These are phyloP conservation scores for Acanthurus tractus DNA, from an alignment of 2,797 vertebrate species.

Conservation along the genomic window DNA sequence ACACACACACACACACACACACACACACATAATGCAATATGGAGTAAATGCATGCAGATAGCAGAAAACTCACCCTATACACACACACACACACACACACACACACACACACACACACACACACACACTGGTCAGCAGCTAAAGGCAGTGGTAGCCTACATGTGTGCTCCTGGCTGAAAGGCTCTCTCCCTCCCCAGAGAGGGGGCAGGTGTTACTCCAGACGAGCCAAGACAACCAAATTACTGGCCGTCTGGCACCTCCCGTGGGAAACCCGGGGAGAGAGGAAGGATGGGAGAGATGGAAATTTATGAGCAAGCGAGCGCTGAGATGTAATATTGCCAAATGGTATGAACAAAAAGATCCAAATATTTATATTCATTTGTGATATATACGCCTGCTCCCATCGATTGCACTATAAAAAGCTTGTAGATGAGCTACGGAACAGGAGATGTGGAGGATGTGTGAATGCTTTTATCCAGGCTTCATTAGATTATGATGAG, in stretches of 20 bases:
- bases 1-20: constrained; percentile 21
- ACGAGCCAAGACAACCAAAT: constrained; percentile 99
- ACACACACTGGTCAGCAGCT: constrained; percentile 78
- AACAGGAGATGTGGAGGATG: constrained; percentile 35
- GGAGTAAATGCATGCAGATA: constrained; percentile 39
- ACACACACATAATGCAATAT: constrained; percentile 18
- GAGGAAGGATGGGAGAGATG: constrained; percentile 79
- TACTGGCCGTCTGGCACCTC: constrained; percentile 99
- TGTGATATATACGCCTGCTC: constrained; percentile 53
- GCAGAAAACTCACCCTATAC: not conserved
- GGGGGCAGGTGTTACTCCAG: constrained; percentile 99
- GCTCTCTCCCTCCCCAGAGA: constrained; percentile 88
- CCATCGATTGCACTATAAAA: constrained; percentile 64
- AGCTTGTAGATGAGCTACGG: constrained; percentile 53
- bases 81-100: constrained; percentile 39
- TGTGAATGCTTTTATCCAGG: constrained; percentile 57
- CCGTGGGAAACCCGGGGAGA: constrained; percentile 89
- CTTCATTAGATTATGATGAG: constrained; percentile 67
- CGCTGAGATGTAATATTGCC: constrained; percentile 79
- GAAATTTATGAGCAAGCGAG: constrained; percentile 82
- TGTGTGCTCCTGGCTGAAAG: constrained; percentile 82
- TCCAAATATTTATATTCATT: constrained; percentile 81
- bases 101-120: constrained; percentile 22
- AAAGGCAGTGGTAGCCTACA: constrained; percentile 81
- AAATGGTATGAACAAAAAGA: constrained; percentile 79